Evolutionary conservation across 2,113 vertebrate genomes (phyloP).

Genomic region (Zosterops japonicus): DNA sequence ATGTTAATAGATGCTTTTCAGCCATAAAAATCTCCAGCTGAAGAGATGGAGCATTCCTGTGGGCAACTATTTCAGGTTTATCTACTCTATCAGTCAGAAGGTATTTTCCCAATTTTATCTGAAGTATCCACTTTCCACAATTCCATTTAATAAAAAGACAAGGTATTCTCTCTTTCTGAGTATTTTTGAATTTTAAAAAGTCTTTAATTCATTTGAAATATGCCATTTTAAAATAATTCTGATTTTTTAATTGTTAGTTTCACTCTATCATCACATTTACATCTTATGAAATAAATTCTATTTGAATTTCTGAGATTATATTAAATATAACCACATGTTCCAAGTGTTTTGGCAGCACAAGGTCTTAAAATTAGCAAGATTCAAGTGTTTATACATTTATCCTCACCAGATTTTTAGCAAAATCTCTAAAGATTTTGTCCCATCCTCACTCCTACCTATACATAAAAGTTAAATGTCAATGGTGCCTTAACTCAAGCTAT

Average conservation of each 20-base stretch:
- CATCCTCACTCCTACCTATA: neutral
- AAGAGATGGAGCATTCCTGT: neutral
- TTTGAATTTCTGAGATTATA: neutral
- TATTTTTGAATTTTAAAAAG: neutral
- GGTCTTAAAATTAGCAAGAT: neutral
- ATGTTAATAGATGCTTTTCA: neutral
- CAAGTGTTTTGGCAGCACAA: neutral
- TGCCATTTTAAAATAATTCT: neutral
- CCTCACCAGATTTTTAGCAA: neutral
- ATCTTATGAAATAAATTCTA: neutral
- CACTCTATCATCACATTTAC: neutral
- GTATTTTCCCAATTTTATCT: neutral
- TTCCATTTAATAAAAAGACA: neutral
- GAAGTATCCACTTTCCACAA: neutral
- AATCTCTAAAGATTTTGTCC: neutral
- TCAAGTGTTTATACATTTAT: neutral
- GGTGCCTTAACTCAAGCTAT: neutral
- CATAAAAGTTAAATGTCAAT: neutral
- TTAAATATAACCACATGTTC: neutral
- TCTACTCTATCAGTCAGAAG: neutral
- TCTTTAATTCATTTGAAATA: neutral
- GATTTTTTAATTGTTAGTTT: neutral
- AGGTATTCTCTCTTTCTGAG: neutral
- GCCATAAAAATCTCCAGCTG: neutral
- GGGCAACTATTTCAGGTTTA: neutral